Evolutionary conservation across 2,113 vertebrate genomes (phyloP).

Genomic region (Ceyx cyanopectus): DNA sequence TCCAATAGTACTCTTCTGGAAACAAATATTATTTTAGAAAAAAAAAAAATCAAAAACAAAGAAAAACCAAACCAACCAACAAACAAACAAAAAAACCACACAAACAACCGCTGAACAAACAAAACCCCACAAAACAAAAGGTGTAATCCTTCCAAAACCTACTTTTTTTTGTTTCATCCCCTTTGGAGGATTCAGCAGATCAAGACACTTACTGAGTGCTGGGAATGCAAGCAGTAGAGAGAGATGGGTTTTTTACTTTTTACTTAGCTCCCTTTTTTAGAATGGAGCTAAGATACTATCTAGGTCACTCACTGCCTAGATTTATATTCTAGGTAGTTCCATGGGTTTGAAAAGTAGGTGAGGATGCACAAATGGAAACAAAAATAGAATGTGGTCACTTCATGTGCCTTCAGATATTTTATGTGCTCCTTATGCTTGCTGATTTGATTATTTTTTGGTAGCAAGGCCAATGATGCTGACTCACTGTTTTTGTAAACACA

Average conservation of each 20-base stretch:
- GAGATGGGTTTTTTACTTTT: background rate
- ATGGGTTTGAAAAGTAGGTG: background rate
- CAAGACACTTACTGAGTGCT: background rate
- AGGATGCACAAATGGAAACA: background rate
- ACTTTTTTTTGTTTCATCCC: background rate
- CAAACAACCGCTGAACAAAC: background rate
- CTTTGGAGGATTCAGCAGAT: background rate
- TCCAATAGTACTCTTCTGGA: background rate
- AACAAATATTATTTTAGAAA: background rate
- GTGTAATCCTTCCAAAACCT: background rate
- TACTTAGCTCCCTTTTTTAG: too few relatives aligned
- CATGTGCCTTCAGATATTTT: background rate
- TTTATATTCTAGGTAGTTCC: background rate
- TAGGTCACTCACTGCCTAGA: background rate
- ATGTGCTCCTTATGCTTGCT: background rate
- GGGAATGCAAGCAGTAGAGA: background rate
- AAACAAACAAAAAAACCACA: too few relatives aligned
- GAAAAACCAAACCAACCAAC: background rate
- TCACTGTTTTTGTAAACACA: background rate
- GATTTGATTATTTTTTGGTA: background rate
- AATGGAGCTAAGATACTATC: background rate
- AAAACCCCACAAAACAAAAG: background rate
- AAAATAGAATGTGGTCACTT: background rate
- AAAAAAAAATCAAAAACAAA: too few relatives aligned
- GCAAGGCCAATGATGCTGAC: background rate